Evolutionary conservation across 2,797 vertebrate species (phyloP).

Genomic region (Poeciliopsis gracilis): DNA sequence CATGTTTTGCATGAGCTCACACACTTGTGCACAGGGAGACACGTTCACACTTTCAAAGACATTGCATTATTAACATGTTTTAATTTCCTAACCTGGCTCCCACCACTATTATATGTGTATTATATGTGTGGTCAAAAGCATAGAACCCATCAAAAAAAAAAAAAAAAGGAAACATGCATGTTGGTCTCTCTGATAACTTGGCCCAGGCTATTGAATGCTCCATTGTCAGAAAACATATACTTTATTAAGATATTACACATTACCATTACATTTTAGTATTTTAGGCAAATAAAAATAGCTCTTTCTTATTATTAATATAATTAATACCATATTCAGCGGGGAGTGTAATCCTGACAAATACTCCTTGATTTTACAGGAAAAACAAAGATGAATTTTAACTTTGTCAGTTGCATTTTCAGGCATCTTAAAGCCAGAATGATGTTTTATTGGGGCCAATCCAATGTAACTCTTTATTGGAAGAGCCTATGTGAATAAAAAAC

Average conservation of each 20-base stretch:
- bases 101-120: conserved; percentile 21
- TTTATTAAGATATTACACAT: not conserved
- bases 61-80: conserved; percentile 52
- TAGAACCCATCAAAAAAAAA: not conserved
- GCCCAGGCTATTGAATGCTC: not conserved
- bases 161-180: not conserved
- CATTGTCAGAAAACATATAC: not conserved
- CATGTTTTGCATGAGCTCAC: conserved; percentile 57
- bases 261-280: not conserved
- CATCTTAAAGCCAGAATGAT: not conserved
- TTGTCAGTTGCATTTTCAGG: not conserved
- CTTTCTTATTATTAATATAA: not conserved
- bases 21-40: not conserved
- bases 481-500: not conserved
- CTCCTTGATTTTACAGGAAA: not conserved
- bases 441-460: not conserved
- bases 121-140: not conserved
- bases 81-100: conserved; percentile 10
- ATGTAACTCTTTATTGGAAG: not conserved
- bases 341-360: not conserved
- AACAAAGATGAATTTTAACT: not conserved
- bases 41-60: conserved; percentile 11
- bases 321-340: not conserved
- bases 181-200: not conserved
- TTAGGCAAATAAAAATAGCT: not conserved